Percentiles rank a stretch among this genome's conserved stretches.
Conservation (phyloP, 2,888 invertebrate genomes). For the Sialis lutaria region DNA sequence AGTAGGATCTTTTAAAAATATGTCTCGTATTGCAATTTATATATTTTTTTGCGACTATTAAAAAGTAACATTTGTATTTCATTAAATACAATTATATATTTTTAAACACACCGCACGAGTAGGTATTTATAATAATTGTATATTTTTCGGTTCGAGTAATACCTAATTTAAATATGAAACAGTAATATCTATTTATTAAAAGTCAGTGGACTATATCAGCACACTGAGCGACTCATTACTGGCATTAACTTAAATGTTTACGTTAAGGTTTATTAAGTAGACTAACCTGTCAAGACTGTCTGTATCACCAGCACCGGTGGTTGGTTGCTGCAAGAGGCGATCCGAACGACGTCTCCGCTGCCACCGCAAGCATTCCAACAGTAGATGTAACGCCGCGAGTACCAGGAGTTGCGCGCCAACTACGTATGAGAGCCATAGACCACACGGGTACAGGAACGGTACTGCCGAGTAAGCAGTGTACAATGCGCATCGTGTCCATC, state of each 20-base stretch:
- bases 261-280: not conserved
- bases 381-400: conserved; percentile 26
- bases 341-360: conserved; percentile 18
- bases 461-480: conserved; percentile 21
- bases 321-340: conserved; percentile 12
- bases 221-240: not conserved
- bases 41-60: no score
- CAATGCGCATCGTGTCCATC: conserved; percentile 22
- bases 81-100: no score
- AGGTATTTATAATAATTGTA: no score
- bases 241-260: not conserved
- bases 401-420: conserved; percentile 27
- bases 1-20: no score
- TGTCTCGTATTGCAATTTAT: no score
- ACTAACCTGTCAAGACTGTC: conserved; percentile 24
- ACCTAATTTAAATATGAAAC: no score
- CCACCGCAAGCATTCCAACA: conserved; percentile 19
- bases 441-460: conserved; percentile 23
- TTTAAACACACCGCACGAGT: no score
- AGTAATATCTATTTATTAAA: no score
- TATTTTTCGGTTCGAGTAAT: no score
- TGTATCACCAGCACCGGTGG: conserved; percentile 14
- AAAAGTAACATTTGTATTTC: no score
- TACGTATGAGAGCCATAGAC: conserved; percentile 33
- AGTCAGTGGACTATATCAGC: no score